A percentile compares a stretch with the other conserved stretches of the same genome.
These are phyloP conservation scores for Clarias magur DNA, from an alignment of 2,113 vertebrate genomes.

Conservation along the genomic window DNA sequence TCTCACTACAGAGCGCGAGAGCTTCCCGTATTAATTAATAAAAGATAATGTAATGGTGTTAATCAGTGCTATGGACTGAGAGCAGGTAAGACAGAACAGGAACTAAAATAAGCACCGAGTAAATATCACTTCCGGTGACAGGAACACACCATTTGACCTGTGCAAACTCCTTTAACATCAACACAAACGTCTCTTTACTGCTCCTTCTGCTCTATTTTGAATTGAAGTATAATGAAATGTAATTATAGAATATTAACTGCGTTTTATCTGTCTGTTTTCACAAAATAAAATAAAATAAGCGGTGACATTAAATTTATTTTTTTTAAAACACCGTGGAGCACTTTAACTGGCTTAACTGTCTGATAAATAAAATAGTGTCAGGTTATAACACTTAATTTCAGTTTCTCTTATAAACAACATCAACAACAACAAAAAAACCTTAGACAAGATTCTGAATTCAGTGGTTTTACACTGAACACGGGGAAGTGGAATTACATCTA, in stretches of 20 bases:
- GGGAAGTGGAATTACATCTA: not conserved
- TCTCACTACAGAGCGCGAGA: not conserved
- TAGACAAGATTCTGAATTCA: not conserved
- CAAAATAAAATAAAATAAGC: not conserved
- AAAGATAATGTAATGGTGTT: not conserved
- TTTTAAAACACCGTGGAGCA: not conserved
- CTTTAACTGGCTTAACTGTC: not conserved
- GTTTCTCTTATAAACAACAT: not conserved
- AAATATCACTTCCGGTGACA: constrained; percentile 3
- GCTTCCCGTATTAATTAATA: not conserved
- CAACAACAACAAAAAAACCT: not conserved
- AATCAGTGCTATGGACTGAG: not conserved
- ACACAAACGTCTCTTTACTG: too few species aligned
- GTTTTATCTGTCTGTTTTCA: not conserved
- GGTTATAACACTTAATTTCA: not conserved
- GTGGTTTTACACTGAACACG: not conserved
- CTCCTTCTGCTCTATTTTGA: not conserved
- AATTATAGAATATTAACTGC: not conserved
- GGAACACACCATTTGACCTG: not conserved
- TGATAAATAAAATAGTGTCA: not conserved
- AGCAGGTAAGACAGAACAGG: not conserved
- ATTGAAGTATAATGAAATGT: not conserved
- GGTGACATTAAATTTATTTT: not conserved
- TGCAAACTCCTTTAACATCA: not conserved
- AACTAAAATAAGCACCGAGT: not conserved